These are phyloP conservation scores for Tapera naevia DNA, from an alignment of 2,797 vertebrate species.

Conservation along the genomic window DNA sequence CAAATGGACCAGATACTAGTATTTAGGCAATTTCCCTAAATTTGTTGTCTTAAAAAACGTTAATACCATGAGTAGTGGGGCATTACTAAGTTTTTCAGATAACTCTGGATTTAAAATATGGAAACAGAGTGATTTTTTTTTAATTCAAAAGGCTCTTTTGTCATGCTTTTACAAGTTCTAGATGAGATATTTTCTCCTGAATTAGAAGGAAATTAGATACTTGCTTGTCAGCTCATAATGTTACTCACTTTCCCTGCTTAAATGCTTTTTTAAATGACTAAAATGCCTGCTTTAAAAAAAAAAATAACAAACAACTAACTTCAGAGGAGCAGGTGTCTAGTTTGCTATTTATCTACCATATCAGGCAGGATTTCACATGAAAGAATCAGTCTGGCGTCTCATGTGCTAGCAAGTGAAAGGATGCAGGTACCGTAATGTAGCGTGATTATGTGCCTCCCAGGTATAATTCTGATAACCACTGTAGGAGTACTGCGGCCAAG, in stretches of 20 bases:
- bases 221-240: not conserved
- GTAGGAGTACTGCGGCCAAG: not conserved
- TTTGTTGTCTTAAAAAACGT: not conserved
- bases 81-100: not conserved
- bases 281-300: not conserved
- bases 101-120: not conserved
- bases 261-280: slow-evolving; percentile 5
- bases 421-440: not conserved
- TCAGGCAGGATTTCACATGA: not conserved
- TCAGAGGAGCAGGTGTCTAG: not conserved
- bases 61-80: not conserved
- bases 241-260: not conserved
- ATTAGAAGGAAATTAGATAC: not conserved
- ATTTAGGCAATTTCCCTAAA: not conserved
- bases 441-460: not conserved
- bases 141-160: not conserved
- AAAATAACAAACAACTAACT: not conserved
- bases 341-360: slow-evolving; percentile 12
- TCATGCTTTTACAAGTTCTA: not conserved
- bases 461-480: not conserved
- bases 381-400: not conserved
- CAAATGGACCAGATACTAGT: not conserved
- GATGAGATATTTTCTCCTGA: slow-evolving; percentile 18
- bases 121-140: not conserved
- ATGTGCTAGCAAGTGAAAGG: not conserved